Base-by-base conservation (phyloP, 2,797 vertebrate genomes). In the Aulostomus chinensis region DNA sequence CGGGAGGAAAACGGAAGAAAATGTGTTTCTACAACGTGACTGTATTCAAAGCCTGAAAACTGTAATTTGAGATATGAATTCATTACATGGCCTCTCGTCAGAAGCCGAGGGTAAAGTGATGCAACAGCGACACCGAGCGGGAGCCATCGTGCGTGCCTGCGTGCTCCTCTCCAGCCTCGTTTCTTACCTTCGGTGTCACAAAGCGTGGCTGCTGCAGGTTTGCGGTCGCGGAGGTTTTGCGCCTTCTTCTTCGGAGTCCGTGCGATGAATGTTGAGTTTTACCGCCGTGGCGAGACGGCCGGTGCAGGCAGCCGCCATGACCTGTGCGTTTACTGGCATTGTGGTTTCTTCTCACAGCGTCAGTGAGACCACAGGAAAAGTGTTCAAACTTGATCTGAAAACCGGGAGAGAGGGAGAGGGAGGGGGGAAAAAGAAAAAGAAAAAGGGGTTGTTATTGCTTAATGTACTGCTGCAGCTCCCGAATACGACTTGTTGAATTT, bases 341-440 rank as follows among this genome's bases (percentile, higher is more conserved):
- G 42, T 50, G 66, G 41, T 54, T 64, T 86, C 87, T 88, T 81
- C 86, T 81, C 78, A 81, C 76, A 77, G 85, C 82, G 86, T 89
- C 89, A 68, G 85, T 88, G 82, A 91, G 69, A 86, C 71, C 80
- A 80, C 83, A 75, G 83, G 78, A 81, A 90, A 91, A 88, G 89
- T 91, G 86, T 90, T 92, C 85, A 86, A 89, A 89, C 88, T 88
- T 92, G 89, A 85, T 91, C 92, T 94, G 78, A 26, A 63, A 80
- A 80, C n/a, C n/a, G 33, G 41, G 4, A 67, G 18, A 39, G 7
- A 39, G 3, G 20, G 3, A 22, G 7, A 39, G 24, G 7, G 21
- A 28, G 4, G 28, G 2, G 29, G 9, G 25, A 38, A 49, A 8
- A 53, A 0, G 29, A 2, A 28, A 37, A 8, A 37, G 25, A 9